Evolutionary conservation across 2,797 vertebrate species (phyloP), one percentile per base, ranked within the genome.

Genomic region (Taeniopygia guttata): DNA sequence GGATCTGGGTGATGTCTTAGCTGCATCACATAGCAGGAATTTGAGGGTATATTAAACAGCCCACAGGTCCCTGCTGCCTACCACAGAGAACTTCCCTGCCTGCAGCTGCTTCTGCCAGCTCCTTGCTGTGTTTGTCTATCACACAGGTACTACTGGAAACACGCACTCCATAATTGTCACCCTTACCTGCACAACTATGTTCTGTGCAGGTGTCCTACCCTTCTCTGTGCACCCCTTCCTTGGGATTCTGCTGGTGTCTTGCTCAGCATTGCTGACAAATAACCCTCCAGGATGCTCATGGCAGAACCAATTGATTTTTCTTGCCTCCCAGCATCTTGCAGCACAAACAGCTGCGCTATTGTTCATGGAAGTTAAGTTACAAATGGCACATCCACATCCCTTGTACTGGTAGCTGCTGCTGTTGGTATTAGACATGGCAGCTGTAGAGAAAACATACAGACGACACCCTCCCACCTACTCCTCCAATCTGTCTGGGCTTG

Each of bases 261-360:
- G 0, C 45, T 80, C 68, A 64, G 18, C 34, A 14, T 8, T 88
- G 76, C 77, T 88, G 56, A 80, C 34, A 86, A 58, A 89, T 49
- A 46, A 80, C 54, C 45, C 32, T 79, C 10, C n/a, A 27, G 46
- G 52, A 87, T 66, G 55, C 38, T 87, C 25, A 49, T 63, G 42
- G 80, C 72, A 77, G 69, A 84, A 87, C 87, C 8, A 45, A 78
- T 69, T 49, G 82, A 81, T 95, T 95, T 93, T 87, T 89, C 69
- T 74, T 77, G 16, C 32, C 26, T 36, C 16, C 7, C 25, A 48
- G 77, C 42, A 70, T 45, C 38, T 48, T 72, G 56, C n/a, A 80
- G 84, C 27, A 69, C 46, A 54, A 94, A 58, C 78, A 95, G 60
- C 32, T 77, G 59, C 0, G 0, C 68, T 80, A 26, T 55, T 42